Conservation (phyloP, 2,113 vertebrate species). For the Bucco capensis region DNA sequence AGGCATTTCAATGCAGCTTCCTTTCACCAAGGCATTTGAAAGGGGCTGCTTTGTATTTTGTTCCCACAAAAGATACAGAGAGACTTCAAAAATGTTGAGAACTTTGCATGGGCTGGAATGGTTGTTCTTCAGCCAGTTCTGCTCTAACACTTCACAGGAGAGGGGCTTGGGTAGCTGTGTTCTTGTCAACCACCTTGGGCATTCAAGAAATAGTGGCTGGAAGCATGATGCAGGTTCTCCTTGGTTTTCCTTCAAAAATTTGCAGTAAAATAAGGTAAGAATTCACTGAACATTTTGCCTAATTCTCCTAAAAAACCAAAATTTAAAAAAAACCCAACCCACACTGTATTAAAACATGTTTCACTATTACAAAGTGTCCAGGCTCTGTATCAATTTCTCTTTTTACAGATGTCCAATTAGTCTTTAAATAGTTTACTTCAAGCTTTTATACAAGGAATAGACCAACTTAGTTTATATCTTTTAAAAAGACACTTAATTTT, state of each 20-base stretch:
- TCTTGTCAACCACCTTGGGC: background rate
- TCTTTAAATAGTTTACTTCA: background rate
- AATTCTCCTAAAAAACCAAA: background rate
- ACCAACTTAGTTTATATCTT: background rate
- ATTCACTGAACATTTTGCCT: background rate
- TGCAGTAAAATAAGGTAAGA: background rate
- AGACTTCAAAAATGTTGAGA: background rate
- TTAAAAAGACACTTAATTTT: slow-evolving; percentile 1
- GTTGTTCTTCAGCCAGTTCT: background rate
- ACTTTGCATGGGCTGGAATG: background rate
- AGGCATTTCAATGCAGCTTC: background rate
- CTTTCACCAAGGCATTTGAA: background rate
- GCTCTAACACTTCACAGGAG: background rate
- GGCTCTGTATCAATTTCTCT: background rate
- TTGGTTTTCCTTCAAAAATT: background rate
- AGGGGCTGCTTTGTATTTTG: background rate
- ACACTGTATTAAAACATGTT: background rate
- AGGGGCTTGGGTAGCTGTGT: rapidly evolving
- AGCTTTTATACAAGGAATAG: background rate
- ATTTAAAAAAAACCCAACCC: background rate
- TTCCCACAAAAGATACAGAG: background rate
- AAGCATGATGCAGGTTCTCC: background rate
- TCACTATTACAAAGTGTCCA: background rate
- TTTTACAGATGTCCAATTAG: slow-evolving; percentile 18
- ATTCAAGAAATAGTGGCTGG: background rate